These are phyloP conservation scores for Tridacna gigas DNA, from an alignment of 2,888 invertebrate genomes.

Conservation along the genomic window DNA sequence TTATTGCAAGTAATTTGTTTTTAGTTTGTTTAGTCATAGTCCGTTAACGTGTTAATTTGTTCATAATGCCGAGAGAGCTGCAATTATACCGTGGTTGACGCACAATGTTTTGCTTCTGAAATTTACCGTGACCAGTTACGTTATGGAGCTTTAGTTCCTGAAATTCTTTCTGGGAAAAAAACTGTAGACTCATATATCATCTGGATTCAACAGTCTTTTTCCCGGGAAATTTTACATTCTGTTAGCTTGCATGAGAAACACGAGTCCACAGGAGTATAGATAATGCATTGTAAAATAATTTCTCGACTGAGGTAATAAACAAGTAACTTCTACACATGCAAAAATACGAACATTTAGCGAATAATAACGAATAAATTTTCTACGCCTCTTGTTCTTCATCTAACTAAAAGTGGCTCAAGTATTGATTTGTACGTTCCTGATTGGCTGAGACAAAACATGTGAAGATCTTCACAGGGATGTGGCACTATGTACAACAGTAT, in stretches of 20 bases:
- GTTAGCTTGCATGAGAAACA: neutral
- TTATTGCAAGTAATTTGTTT: conserved; percentile 55
- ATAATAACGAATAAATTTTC: too few species aligned
- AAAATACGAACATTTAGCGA: too few species aligned
- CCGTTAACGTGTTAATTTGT: conserved; percentile 46
- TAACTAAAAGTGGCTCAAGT: too few species aligned
- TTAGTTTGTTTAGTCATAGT: conserved; percentile 59
- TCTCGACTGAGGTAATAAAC: too few species aligned
- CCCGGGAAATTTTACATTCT: neutral
- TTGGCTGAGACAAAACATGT: too few species aligned
- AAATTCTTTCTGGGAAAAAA: conserved; percentile 53
- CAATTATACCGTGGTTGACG: conserved; percentile 19
- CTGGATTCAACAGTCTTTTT: neutral
- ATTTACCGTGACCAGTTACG: conserved; percentile 59
- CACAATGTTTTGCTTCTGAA: conserved; percentile 53
- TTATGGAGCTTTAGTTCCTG: conserved; percentile 42
- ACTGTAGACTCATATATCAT: conserved; percentile 4
- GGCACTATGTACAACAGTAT: too few species aligned
- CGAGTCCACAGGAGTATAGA: too few species aligned
- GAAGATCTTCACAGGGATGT: too few species aligned
- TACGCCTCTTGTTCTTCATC: too few species aligned
- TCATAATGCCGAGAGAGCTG: conserved; percentile 22
- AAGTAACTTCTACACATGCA: too few species aligned
- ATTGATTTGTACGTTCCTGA: too few species aligned
- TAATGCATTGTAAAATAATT: too few species aligned